Percentiles rank a stretch among this genome's conserved stretches.
Conservation (phyloP, 2,797 vertebrate species). For the Glossophaga mutica region DNA sequence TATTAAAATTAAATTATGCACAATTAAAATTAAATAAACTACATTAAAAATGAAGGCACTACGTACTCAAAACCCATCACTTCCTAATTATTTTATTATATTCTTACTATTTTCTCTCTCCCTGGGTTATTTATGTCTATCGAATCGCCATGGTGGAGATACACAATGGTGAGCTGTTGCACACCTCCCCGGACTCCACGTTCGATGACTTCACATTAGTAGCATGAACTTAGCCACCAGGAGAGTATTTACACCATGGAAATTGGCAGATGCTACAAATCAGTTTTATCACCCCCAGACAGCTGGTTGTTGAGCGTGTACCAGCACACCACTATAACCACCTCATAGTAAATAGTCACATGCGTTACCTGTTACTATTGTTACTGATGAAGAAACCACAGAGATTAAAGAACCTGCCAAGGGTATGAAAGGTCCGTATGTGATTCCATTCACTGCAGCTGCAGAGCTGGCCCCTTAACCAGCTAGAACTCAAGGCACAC, state of each 20-base stretch:
- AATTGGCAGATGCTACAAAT: background rate
- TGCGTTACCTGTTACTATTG: accelerated
- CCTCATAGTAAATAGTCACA: accelerated
- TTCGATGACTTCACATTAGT: accelerated
- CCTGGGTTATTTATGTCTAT: accelerated
- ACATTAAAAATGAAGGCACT: background rate
- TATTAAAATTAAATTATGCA: background rate
- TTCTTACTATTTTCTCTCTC: background rate
- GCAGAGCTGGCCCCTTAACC: background rate
- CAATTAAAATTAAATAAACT: background rate
- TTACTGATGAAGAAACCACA: background rate
- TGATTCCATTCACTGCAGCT: background rate
- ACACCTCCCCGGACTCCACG: accelerated
- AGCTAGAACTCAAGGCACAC: background rate
- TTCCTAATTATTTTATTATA: background rate
- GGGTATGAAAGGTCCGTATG: too few relatives aligned
- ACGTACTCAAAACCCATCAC: background rate
- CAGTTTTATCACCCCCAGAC: background rate
- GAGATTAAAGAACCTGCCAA: background rate
- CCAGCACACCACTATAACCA: accelerated
- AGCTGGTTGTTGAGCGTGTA: accelerated
- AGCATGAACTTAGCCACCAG: background rate
- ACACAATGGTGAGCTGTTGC: accelerated
- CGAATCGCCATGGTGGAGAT: background rate
- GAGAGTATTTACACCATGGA: background rate